Evolutionary conservation across 2,888 invertebrate genomes (phyloP).

Genomic region (Aelia acuminata): DNA sequence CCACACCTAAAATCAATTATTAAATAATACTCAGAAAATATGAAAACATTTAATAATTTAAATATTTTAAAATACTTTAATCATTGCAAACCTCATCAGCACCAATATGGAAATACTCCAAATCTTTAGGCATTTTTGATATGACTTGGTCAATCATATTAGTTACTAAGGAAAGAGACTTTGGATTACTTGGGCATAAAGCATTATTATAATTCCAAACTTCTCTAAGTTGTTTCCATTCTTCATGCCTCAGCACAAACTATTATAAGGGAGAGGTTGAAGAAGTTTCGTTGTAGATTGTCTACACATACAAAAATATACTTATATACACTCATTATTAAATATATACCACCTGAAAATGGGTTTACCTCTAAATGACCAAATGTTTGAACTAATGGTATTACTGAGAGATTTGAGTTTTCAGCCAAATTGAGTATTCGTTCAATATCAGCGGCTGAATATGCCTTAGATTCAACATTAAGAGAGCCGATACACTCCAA

Average conservation of each 20-base stretch:
- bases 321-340: slow-evolving; percentile 15
- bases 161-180: slow-evolving; percentile 75
- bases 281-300: slow-evolving; percentile 33
- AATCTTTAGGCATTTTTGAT: slow-evolving; percentile 75
- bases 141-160: slow-evolving; percentile 82
- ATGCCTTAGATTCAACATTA: slow-evolving; percentile 73
- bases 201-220: slow-evolving; percentile 78
- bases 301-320: slow-evolving; percentile 53
- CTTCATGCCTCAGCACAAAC: slow-evolving; percentile 82
- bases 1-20: slow-evolving; percentile 75
- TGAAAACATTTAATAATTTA: background rate
- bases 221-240: slow-evolving; percentile 78
- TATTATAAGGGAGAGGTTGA: slow-evolving; percentile 66
- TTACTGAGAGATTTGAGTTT: slow-evolving; percentile 77
- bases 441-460: slow-evolving; percentile 77
- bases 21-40: background rate
- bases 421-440: slow-evolving; percentile 78
- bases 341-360: slow-evolving; percentile 49
- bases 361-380: slow-evolving; percentile 81
- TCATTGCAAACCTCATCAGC: slow-evolving; percentile 78
- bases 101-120: slow-evolving; percentile 82
- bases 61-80: background rate
- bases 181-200: slow-evolving; percentile 80
- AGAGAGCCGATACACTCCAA: slow-evolving; percentile 67
- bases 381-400: slow-evolving; percentile 88